Conservation (phyloP, 2,113 vertebrate species). For the Anoura caudifer region DNA sequence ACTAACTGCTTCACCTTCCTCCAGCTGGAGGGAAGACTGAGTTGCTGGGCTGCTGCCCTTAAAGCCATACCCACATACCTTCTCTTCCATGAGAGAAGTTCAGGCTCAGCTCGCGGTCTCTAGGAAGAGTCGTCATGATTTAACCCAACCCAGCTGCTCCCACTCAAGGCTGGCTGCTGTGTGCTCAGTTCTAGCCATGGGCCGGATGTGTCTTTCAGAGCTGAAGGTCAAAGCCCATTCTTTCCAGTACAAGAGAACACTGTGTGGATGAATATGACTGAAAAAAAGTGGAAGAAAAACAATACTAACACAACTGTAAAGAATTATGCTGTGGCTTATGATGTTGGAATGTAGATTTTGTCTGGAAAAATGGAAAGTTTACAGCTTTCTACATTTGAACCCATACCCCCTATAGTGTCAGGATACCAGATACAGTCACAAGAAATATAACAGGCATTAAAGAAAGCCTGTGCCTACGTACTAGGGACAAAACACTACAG, state of each 20-base stretch:
- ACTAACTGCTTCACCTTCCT: background rate
- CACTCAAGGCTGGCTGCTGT: background rate
- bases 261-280: background rate
- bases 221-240: background rate
- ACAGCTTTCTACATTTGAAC: conserved; percentile 39
- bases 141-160: background rate
- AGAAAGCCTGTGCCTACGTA: background rate
- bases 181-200: background rate
- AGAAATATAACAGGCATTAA: conserved; percentile 23
- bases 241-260: background rate
- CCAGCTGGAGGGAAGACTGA: background rate
- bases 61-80: background rate
- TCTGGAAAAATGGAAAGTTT: conserved; percentile 17
- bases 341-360: conserved; percentile 53
- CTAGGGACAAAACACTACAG: background rate
- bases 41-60: background rate
- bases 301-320: conserved; percentile 57
- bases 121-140: background rate
- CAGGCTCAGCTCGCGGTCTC: background rate
- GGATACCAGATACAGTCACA: conserved; percentile 35
- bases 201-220: background rate
- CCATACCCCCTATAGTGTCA: background rate
- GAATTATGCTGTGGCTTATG: conserved; percentile 31
- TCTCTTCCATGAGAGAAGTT: background rate
- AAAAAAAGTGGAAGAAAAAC: background rate